Evolutionary conservation across 2,888 invertebrate genomes (phyloP).

Genomic region (Andricus curvator): DNA sequence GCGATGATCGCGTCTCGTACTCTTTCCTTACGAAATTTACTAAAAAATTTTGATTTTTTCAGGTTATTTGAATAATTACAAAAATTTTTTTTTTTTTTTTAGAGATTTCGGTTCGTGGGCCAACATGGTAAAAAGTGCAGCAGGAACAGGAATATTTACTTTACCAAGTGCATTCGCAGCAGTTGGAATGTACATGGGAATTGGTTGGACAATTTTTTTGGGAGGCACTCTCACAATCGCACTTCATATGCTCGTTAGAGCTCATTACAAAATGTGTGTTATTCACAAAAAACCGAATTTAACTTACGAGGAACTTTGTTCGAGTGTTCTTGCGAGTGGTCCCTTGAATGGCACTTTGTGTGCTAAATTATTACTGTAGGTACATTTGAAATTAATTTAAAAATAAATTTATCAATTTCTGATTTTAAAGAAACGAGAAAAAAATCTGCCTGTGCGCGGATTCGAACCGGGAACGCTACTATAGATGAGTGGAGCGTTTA

Average conservation of each 20-base stretch:
- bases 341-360: constrained; percentile 41
- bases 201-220: constrained; percentile 60
- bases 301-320: constrained; percentile 61
- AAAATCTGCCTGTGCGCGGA: too few relatives aligned
- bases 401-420: too few relatives aligned
- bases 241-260: constrained; percentile 60
- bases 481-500: too few relatives aligned
- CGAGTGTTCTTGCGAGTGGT: constrained; percentile 53
- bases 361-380: constrained; percentile 21
- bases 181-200: constrained; percentile 63
- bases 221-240: constrained; percentile 61
- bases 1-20: constrained; percentile 58
- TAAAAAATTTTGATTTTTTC: neutral
- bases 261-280: constrained; percentile 60
- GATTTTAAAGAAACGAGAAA: too few relatives aligned
- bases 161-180: constrained; percentile 66
- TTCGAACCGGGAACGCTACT: too few relatives aligned
- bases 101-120: constrained; percentile 61
- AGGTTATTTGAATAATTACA: neutral
- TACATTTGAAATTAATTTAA: neutral
- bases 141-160: constrained; percentile 65
- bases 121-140: constrained; percentile 63
- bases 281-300: constrained; percentile 54
- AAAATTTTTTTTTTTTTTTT: constrained; percentile 25
- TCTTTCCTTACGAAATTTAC: neutral